Percentiles rank a stretch among this genome's conserved stretches.
These are phyloP conservation scores for Mormyrops attenuatus DNA, from an alignment of 2,797 vertebrate species.

Conservation along the genomic window DNA sequence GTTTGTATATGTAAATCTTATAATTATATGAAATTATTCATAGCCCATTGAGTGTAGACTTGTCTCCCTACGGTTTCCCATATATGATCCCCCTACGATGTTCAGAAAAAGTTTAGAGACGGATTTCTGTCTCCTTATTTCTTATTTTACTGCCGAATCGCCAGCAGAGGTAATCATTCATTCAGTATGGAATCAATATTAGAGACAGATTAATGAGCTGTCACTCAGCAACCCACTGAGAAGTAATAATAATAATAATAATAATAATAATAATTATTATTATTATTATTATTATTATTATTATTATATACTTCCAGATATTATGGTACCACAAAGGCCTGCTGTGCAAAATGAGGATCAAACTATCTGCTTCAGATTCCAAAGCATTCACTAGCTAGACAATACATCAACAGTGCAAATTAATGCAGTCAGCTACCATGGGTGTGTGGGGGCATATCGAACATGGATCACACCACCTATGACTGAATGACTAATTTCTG, in stretches of 20 bases:
- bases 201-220: background rate
- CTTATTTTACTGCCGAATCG: background rate
- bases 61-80: background rate
- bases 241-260: background rate
- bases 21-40: conserved; percentile 20
- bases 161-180: background rate
- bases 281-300: background rate
- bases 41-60: background rate
- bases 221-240: background rate
- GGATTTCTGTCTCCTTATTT: background rate
- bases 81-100: background rate
- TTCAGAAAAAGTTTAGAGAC: background rate
- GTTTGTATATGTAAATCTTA: background rate
- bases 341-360: background rate
- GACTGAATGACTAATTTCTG: background rate
- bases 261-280: background rate
- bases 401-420: background rate
- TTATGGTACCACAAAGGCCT: background rate
- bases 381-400: background rate
- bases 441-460: background rate
- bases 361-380: background rate
- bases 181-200: conserved; percentile 3
- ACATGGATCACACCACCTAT: background rate
- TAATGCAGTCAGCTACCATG: background rate
- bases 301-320: background rate